These are phyloP conservation scores for Pseudococcus jackbeardsleyi DNA, from an alignment of 2,888 invertebrate genomes.

Conservation along the genomic window DNA sequence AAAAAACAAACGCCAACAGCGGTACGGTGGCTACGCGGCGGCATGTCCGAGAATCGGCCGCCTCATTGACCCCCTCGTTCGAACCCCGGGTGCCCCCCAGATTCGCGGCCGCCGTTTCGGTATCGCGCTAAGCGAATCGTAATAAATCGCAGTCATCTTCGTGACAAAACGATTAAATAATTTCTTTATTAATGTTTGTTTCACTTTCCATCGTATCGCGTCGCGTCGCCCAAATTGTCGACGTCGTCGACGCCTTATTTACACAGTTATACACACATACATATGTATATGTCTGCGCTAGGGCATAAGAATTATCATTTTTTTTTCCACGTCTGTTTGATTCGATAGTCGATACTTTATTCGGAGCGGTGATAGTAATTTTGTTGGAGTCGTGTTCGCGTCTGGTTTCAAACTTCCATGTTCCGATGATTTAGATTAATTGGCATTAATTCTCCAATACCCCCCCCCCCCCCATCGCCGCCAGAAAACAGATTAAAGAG, in stretches of 20 bases:
- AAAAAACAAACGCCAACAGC: not conserved
- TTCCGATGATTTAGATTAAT: no score
- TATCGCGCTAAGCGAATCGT: constrained; percentile 26
- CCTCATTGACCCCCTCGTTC: not conserved
- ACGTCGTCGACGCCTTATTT: not conserved
- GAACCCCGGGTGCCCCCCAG: not conserved
- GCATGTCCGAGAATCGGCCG: not conserved
- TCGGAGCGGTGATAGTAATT: no score
- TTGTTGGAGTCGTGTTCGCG: no score
- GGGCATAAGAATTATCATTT: not conserved
- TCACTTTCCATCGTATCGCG: constrained; percentile 16
- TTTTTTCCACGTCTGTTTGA: no score
- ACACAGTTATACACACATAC: not conserved
- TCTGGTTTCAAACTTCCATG: no score
- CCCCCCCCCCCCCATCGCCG: no score
- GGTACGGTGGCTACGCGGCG: no score
- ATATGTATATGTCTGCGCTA: not conserved
- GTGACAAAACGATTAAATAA: constrained; percentile 60
- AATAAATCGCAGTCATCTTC: constrained; percentile 63
- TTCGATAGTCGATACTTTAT: no score
- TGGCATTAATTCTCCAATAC: no score
- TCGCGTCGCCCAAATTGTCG: not conserved
- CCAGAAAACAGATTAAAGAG: no score
- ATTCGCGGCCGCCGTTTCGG: not conserved
- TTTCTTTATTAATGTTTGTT: constrained; percentile 54